Percentiles rank a stretch among this genome's conserved stretches.
Conservation (phyloP, 2,888 invertebrate species). For the Acheta domesticus region DNA sequence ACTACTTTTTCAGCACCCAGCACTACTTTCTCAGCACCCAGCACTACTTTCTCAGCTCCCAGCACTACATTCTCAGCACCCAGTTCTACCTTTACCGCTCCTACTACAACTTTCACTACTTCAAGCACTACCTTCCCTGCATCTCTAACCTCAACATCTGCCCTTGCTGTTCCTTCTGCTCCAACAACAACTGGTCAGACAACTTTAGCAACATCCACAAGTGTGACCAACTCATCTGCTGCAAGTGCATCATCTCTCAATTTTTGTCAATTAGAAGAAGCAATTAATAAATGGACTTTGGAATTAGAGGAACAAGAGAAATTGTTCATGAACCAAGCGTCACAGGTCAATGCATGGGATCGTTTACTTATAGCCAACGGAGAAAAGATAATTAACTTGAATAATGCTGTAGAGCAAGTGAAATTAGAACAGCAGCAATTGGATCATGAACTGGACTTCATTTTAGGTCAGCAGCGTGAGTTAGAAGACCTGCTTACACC, state of each 20-base stretch:
- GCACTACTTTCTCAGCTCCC: too few species aligned
- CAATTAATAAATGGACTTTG: constrained; percentile 90
- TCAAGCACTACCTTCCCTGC: background rate
- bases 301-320: constrained; percentile 92
- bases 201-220: constrained; percentile 32
- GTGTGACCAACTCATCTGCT: constrained; percentile 33
- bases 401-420: constrained; percentile 82
- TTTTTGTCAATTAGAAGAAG: constrained; percentile 83
- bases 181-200: constrained; percentile 45
- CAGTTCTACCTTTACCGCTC: too few species aligned
- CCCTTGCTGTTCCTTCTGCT: background rate
- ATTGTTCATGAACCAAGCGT: constrained; percentile 88
- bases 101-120: too few species aligned
- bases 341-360: constrained; percentile 95
- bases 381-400: constrained; percentile 76
- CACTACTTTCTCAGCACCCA: constrained; percentile 44
- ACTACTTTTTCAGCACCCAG: constrained; percentile 41
- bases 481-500: constrained; percentile 82
- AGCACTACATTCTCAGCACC: too few species aligned
- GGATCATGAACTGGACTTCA: constrained; percentile 91
- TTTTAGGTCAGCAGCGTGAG: constrained; percentile 87
- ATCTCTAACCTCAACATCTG: background rate
- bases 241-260: constrained; percentile 51
- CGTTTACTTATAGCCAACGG: constrained; percentile 83
- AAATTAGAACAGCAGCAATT: constrained; percentile 84